Base-by-base conservation (phyloP, 2,113 vertebrate species). In the Urocynchramus pylzowi region DNA sequence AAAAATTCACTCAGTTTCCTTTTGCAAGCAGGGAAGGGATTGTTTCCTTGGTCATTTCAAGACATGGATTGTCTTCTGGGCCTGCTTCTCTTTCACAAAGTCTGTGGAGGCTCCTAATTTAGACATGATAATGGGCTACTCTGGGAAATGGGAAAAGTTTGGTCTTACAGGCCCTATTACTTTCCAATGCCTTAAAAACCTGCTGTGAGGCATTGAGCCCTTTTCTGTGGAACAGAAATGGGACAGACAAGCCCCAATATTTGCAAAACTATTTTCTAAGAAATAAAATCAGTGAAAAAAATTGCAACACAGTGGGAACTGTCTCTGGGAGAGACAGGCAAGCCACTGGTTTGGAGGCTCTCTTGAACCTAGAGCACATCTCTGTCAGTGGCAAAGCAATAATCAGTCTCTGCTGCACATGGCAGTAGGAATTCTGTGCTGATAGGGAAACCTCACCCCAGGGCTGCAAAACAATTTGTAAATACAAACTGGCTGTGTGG, bases 311-410 rank as follows among this genome's bases (percentile, higher is more conserved):
- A 33, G 26, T 80, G 68, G 47, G 84, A 94, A 67, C 41, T 16
- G 12, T n/a, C n/a, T 73, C n/a, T 65, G 41, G 60, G 42, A 77
- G 57, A 68, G 37, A 52, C 17, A 27, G 0, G 0, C 19, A 69
- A 73, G 50, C 9, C 44, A 19, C 71, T 42, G 69, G 6, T 84
- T 57, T 65, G 39, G 59, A 83, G 71, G 16, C 5, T 64, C 5
- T 35, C 14, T 13, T 61, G 68, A 74, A 14, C 5, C 11, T 44
- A 39, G 26, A 67, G 13, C 15, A 2, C 33, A 27, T 26, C 53
- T 33, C 44, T 61, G 41, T 65, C 75, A 39, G 24, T 37, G 30
- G 39, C 61, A 80, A 56, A 69, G 31, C 26, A 86, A 53, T 22
- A 49, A 50, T n/a, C 37, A 16, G 8, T 31, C 59, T 57, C 31